phyloP scores from a whole-genome alignment of 2,797 vertebrate species.

The Scyliorhinus canicula region DNA sequence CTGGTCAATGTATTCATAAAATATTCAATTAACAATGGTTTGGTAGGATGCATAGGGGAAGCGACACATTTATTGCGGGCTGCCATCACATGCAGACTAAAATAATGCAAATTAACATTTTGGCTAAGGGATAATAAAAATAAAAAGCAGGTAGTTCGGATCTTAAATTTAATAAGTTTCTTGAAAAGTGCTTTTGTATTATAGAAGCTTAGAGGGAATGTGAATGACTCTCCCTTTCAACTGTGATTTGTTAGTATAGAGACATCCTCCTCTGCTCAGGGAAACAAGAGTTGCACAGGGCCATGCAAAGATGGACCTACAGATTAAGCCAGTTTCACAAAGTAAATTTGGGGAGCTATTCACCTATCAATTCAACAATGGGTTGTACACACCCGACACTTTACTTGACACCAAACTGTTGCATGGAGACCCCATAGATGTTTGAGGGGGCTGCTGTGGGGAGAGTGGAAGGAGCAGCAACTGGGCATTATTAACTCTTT shows the following conservation, averaged over 20 bases:
- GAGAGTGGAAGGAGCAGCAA: not conserved
- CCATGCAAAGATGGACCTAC: not conserved
- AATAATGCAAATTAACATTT: not conserved
- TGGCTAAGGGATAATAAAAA: not conserved
- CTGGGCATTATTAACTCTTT: not conserved
- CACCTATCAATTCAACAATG: not conserved
- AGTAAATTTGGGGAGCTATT: not conserved
- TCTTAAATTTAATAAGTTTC: not conserved
- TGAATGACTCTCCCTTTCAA: not conserved
- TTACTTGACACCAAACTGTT: not conserved
- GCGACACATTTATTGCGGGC: not conserved
- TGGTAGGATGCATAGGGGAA: too few relatives aligned
- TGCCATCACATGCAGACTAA: not conserved
- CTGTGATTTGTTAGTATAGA: not conserved
- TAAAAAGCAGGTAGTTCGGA: not conserved
- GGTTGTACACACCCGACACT: not conserved
- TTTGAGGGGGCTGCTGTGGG: not conserved
- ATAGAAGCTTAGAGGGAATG: not conserved
- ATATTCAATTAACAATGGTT: not conserved
- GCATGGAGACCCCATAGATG: not conserved
- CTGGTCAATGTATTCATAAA: not conserved
- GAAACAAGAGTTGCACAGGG: not conserved
- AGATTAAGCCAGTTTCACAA: not conserved
- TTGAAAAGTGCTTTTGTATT: not conserved
- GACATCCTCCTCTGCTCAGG: too few relatives aligned